Base-by-base conservation (phyloP, 2,113 vertebrate species). In the Capricornis sumatraensis region DNA sequence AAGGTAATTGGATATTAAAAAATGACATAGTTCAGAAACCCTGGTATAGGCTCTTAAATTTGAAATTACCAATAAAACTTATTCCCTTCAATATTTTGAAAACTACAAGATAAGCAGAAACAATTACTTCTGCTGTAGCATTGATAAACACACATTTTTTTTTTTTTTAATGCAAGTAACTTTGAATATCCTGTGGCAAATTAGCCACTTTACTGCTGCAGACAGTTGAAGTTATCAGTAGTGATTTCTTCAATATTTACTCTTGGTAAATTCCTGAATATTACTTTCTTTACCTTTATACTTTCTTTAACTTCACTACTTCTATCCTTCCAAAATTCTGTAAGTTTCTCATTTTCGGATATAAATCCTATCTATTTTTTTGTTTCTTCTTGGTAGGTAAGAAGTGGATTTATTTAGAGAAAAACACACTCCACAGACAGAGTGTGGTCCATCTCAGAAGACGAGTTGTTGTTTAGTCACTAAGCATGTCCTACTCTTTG, bases 401-500 rank as follows among this genome's bases (percentile, higher is more conserved):
- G 21, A 40, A 43, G 36, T 43, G 23, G 36, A 43, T 76, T 36
- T 71, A 21, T 36, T 43, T 76, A 76, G 36, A 43, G 21, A 7
- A 43, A 43, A 76, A 43, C 36, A 43, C 71, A 43, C 71, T 76
- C 23, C 19, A 40, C n/a, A 71, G 3, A 43, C 10, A 76, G 23
- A 76, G 23, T 27, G 40, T 76, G 71, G 23, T 25, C 12, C 23
- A 43, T 76, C 71, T 43, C 21, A 76, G 40, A 43, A 71, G 64
- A 36, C 0, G 0, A 71, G 19, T 71, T 36, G n/a, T 71, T 21
- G 17, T 71, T 36, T 36, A 71, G n/a, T 71, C 2, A 0, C 33
- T 71, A 71, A 71, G n/a, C 4, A 36, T 71, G n/a, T 36, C n/a
- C 8, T 23, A 36, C 19, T 71, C 64, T 71, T 71, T 71, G 64